These are phyloP conservation scores for Trisateles emortualis DNA, from an alignment of 2,888 invertebrate species.

Conservation along the genomic window DNA sequence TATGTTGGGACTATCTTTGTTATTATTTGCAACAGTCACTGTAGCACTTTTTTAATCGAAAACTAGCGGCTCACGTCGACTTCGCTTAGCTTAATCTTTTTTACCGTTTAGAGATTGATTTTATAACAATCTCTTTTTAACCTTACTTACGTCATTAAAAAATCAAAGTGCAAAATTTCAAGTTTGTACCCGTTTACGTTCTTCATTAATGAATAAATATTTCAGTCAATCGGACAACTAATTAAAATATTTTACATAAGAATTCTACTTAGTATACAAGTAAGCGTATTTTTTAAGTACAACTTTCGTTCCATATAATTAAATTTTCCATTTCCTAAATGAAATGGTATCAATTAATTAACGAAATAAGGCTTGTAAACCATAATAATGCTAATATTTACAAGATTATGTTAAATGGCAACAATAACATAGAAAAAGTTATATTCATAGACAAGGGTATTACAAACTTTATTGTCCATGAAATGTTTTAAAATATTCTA, in stretches of 20 bases:
- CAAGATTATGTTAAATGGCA: slow-evolving; percentile 21
- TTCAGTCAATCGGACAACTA: too few species aligned
- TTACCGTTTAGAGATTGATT: too few species aligned
- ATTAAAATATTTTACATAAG: neutral
- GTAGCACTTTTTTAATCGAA: too few species aligned
- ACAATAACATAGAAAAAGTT: slow-evolving; percentile 18
- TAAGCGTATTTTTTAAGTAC: neutral
- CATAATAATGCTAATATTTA: neutral
- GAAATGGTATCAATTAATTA: neutral
- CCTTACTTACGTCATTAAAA: too few species aligned
- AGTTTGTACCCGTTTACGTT: too few species aligned
- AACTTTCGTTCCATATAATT: neutral
- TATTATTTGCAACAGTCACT: too few species aligned
- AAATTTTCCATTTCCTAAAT: neutral
- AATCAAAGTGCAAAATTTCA: too few species aligned
- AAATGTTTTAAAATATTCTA: slow-evolving; percentile 40
- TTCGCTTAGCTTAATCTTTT: too few species aligned
- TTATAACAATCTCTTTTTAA: too few species aligned
- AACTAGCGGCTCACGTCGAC: too few species aligned
- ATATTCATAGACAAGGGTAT: slow-evolving; percentile 33
- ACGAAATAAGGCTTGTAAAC: slow-evolving; percentile 1
- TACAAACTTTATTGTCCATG: slow-evolving; percentile 40
- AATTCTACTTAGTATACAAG: neutral
- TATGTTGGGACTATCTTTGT: too few species aligned
- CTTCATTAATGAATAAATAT: too few species aligned